Percentiles rank a stretch among this genome's conserved stretches.
phyloP scores from a whole-genome alignment of 1,140 invertebrate genomes.

The Prorops nasuta region DNA sequence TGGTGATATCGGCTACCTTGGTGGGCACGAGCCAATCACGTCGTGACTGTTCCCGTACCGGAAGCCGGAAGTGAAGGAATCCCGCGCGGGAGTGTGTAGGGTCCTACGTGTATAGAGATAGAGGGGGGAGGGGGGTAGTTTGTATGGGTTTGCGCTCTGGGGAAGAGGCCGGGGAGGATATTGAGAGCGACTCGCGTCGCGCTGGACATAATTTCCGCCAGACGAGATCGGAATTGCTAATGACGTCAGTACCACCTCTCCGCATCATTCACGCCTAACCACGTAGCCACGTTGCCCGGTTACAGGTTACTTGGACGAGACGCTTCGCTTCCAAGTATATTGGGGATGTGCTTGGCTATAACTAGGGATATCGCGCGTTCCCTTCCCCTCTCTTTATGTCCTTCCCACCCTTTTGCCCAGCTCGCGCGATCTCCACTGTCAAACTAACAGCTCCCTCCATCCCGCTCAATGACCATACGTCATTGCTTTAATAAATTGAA shows the following conservation, averaged over 20 bases:
- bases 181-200: slow-evolving; percentile 55
- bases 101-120: background rate
- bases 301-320: slow-evolving; percentile 35
- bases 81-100: slow-evolving; percentile 27
- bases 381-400: slow-evolving; percentile 10
- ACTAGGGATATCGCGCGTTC: no score
- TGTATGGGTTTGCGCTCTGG: no score
- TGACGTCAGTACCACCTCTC: slow-evolving; percentile 54
- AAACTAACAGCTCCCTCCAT: no score
- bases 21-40: slow-evolving; percentile 41
- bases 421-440: slow-evolving; percentile 1
- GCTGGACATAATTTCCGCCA: slow-evolving; percentile 59
- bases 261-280: slow-evolving; percentile 47
- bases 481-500: no score
- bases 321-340: slow-evolving; percentile 9
- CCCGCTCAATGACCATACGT: no score
- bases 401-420: slow-evolving; percentile 15
- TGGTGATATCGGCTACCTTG: slow-evolving; percentile 30
- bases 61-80: slow-evolving; percentile 56
- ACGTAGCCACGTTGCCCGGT: slow-evolving; percentile 12
- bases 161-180: slow-evolving; percentile 45
- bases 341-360: slow-evolving; percentile 15
- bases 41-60: slow-evolving; percentile 40
- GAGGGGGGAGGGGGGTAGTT: slow-evolving; percentile 9
- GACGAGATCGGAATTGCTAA: slow-evolving; percentile 60